Percentiles rank a stretch among this genome's conserved stretches.
These are phyloP conservation scores for Nannoperca obscura DNA, from an alignment of 2,797 vertebrate species.

Conservation along the genomic window DNA sequence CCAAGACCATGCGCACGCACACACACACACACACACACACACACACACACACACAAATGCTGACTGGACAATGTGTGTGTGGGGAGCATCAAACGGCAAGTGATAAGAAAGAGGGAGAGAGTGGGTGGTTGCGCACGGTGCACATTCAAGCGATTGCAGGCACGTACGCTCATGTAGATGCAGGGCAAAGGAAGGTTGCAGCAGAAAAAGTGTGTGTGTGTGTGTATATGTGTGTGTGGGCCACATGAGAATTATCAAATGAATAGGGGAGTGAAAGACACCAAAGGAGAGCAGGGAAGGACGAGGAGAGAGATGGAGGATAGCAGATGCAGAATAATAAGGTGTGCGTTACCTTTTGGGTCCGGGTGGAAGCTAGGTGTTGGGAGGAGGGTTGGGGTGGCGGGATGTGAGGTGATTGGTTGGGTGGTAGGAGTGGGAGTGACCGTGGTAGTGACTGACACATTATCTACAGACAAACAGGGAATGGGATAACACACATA, in stretches of 20 bases:
- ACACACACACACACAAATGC: conserved; percentile 45
- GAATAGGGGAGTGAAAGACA: conserved; percentile 45
- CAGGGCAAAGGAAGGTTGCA: conserved; percentile 66
- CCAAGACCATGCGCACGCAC: not conserved
- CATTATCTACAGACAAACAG: conserved; percentile 82
- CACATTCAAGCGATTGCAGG: conserved; percentile 56
- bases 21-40: conserved; percentile 11
- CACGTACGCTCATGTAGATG: conserved; percentile 46
- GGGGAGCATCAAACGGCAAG: conserved; percentile 60
- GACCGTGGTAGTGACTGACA: conserved; percentile 76
- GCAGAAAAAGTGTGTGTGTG: conserved; percentile 30
- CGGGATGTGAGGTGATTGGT: conserved; percentile 68
- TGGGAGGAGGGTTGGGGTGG: conserved; percentile 74
- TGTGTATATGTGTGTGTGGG: conserved; percentile 33
- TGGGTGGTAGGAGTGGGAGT: conserved; percentile 73
- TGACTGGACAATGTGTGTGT: conserved; percentile 65
- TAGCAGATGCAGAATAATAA: conserved; percentile 26
- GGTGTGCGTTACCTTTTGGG: conserved; percentile 77
- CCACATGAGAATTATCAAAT: conserved; percentile 58
- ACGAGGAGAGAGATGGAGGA: conserved; percentile 42
- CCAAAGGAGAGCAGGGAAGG: conserved; percentile 60
- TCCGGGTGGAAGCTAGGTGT: conserved; percentile 50
- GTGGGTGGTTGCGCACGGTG: conserved; percentile 50
- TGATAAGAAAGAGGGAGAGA: conserved; percentile 62
- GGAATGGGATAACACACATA: conserved; percentile 68